Evolutionary conservation across 2,888 invertebrate genomes (phyloP).

Genomic region (Anticlea derivata): DNA sequence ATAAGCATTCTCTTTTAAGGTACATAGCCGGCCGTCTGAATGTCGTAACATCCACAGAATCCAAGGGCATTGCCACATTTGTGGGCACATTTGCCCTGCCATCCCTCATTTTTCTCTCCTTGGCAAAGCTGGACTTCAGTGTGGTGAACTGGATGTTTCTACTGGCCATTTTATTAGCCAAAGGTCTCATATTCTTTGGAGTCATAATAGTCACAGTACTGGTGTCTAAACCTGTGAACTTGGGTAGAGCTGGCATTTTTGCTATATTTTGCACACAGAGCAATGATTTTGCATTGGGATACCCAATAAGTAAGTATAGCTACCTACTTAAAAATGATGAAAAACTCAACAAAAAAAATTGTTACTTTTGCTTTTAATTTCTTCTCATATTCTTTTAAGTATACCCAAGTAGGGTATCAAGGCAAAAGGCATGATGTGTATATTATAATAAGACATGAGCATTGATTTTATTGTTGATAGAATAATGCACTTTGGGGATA

Average conservation of each 20-base stretch:
- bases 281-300: conserved; percentile 98
- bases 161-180: conserved; percentile 92
- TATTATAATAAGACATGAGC: too few species aligned
- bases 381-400: too few species aligned
- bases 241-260: conserved; percentile 94
- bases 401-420: too few species aligned
- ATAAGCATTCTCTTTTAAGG: conserved; percentile 67
- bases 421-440: too few species aligned
- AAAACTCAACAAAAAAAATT: too few species aligned
- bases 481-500: too few species aligned
- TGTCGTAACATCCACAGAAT: conserved; percentile 91
- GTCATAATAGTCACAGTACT: conserved; percentile 91
- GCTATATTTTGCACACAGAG: conserved; percentile 98
- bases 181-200: conserved; percentile 91
- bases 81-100: conserved; percentile 97
- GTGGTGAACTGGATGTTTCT: conserved; percentile 96
- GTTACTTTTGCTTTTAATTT: too few species aligned
- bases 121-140: conserved; percentile 92
- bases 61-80: conserved; percentile 95
- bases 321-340: too few species aligned
- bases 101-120: conserved; percentile 94
- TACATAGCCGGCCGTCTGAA: conserved; percentile 93
- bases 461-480: too few species aligned
- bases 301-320: conserved; percentile 92
- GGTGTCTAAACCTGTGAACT: conserved; percentile 91